phyloP scores from a whole-genome alignment of 2,113 vertebrate genomes.

The Campylorhamphus procurvoides region DNA sequence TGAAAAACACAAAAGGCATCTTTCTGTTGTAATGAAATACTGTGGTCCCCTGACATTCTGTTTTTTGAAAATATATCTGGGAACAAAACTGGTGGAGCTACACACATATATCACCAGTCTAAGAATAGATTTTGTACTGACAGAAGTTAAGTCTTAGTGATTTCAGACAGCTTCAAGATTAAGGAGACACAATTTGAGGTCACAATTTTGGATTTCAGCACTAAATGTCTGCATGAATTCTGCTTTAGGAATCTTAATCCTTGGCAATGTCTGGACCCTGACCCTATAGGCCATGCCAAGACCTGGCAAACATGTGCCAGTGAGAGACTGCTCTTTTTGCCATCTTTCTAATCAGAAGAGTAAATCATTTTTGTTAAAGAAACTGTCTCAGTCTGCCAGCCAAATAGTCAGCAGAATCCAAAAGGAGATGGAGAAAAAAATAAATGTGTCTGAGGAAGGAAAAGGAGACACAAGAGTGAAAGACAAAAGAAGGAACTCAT shows the following conservation, averaged over 20 bases:
- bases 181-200: neutral
- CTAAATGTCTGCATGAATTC: neutral
- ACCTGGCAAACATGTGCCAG: neutral
- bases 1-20: neutral
- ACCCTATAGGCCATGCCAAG: neutral
- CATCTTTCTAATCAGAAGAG: neutral
- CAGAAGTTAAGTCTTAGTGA: slow-evolving; percentile 11
- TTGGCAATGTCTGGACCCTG: neutral
- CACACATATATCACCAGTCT: neutral
- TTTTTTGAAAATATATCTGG: neutral
- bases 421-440: neutral
- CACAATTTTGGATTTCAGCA: neutral
- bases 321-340: neutral
- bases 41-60: neutral
- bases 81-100: neutral
- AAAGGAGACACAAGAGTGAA: neutral
- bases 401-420: neutral
- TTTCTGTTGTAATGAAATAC: neutral
- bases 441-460: neutral
- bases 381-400: neutral
- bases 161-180: slow-evolving; percentile 14
- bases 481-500: neutral
- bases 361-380: neutral
- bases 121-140: neutral
- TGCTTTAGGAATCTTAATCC: neutral